These are phyloP conservation scores for Synanthedon myopaeformis DNA, from an alignment of 2,888 invertebrate species.

Conservation along the genomic window DNA sequence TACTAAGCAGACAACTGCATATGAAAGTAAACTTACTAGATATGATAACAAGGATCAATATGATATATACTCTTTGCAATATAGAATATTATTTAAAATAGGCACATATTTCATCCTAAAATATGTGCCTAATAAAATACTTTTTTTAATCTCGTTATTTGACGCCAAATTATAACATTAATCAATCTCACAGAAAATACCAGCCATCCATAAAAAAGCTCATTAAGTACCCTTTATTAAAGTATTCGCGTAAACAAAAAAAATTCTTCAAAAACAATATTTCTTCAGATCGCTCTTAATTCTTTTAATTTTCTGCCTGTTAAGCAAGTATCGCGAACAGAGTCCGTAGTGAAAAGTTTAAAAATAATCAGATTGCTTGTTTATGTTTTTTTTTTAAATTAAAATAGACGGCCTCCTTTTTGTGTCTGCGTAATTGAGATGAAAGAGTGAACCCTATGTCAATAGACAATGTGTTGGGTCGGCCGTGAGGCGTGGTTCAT, in stretches of 20 bases:
- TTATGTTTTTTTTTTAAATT: no score
- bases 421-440: constrained; percentile 19
- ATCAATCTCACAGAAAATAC: no score
- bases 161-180: no score
- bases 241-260: constrained; percentile 29
- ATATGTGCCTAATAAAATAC: no score
- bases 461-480: constrained; percentile 28
- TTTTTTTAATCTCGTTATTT: no score
- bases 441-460: constrained; percentile 22
- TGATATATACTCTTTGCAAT: no score
- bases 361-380: constrained; percentile 12
- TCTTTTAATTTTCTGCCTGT: constrained; percentile 54
- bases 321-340: constrained; percentile 42
- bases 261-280: constrained; percentile 32
- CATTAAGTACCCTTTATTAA: constrained; percentile 3
- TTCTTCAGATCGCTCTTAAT: constrained; percentile 31
- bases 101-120: no score
- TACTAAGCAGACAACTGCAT: no score
- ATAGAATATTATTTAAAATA: no score
- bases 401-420: constrained; percentile 8
- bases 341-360: constrained; percentile 39
- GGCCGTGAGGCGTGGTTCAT: constrained; percentile 31
- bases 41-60: no score
- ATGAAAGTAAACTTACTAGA: no score
- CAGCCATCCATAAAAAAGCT: not conserved